Evolutionary conservation across 1,140 invertebrate species (phyloP), one percentile per base, ranked within the genome.

Genomic region (Chelonus insularis): DNA sequence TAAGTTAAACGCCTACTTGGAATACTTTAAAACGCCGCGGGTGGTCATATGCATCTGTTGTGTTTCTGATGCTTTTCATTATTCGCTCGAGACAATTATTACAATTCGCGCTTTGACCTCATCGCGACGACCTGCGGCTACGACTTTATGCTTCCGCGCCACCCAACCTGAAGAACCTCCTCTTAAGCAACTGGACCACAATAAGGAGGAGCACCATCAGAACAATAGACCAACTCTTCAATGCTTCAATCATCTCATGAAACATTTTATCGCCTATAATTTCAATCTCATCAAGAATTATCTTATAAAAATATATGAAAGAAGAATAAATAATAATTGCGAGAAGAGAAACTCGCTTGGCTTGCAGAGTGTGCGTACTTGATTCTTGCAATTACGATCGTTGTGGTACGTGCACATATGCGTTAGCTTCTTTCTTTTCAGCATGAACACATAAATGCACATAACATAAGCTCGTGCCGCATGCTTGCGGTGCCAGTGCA

Each of bases 1-100:
- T 60, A 21, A 60, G 61, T 65, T 58, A 59, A 61, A 68, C 70
- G 72, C 71, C 72, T 66, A 72, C 70, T 67, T 48, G 20, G 9
- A 9, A 21, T 48, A 48, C 12, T 48, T 48, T 48, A 48, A n/a
- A 57, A 58, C 64, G 56, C 36, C 45, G 62, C 61, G 66, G 65
- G 68, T 69, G 65, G 68, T 68, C 68, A 41, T 20, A 20, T 29
- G 21, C 51, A 54, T 20, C 32, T 34, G 37, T 36, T 51, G 5
- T 34, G 14, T n/a, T 25, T 51, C 7, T 16, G 4, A 39, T 55
- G 34, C 34, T 29, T 55, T 25, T 37, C 52, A 23, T 51, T 51
- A 51, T 51, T 34, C 29, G 12, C 48, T 16, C 9, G 23, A 48
- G 32, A 39, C 29, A 55, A 55, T 55, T 55, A 55, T 55, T 55